Evolutionary conservation across 2,113 vertebrate species (phyloP).

Genomic region (Dermatemys mawii): DNA sequence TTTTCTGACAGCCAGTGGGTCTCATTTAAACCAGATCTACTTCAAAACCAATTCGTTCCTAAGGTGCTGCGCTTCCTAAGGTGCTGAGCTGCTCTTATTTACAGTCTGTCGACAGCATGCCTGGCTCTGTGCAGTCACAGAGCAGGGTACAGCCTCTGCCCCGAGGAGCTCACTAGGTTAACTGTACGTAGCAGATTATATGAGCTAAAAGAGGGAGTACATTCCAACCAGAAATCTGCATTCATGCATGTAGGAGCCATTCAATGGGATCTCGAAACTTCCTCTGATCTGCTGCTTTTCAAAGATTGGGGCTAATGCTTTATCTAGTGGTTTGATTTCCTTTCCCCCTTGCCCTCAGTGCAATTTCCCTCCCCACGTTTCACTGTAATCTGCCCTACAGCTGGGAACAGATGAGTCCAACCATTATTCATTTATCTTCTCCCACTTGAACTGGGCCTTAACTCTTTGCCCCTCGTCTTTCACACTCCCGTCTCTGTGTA

Average conservation of each 20-base stretch:
- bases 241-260: background rate
- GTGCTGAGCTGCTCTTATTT: too few relatives aligned
- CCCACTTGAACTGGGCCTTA: background rate
- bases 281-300: background rate
- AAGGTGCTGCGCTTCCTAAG: too few relatives aligned
- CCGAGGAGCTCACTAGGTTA: background rate
- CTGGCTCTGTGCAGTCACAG: background rate
- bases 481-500: background rate
- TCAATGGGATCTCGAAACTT: background rate
- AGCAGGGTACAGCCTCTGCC: background rate
- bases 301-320: background rate
- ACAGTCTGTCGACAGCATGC: background rate
- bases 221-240: background rate
- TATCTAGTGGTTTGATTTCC: background rate
- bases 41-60: background rate
- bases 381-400: background rate
- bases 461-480: background rate
- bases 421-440: background rate
- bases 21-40: background rate
- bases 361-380: background rate
- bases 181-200: background rate
- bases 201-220: background rate
- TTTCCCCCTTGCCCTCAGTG: background rate
- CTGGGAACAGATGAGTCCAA: rapidly evolving
- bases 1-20: background rate